phyloP scores from a whole-genome alignment of 1,140 invertebrate genomes.

The Drosophila lacertosa region DNA sequence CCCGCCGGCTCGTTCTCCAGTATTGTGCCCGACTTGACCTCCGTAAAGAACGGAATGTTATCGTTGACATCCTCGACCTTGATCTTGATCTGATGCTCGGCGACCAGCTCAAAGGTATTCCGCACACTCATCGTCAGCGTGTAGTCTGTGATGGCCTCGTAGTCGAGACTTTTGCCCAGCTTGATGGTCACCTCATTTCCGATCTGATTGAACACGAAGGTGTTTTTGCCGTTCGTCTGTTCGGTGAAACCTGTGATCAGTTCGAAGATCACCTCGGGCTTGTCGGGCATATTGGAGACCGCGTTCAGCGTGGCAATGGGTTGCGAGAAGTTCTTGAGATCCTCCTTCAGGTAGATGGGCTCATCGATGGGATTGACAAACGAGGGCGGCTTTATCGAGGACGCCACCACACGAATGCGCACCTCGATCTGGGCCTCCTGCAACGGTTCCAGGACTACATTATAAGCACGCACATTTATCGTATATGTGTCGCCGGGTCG shows the following conservation, averaged over 20 bases:
- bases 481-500: constrained; percentile 88
- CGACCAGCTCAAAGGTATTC: constrained; percentile 92
- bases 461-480: constrained; percentile 90
- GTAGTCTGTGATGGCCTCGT: constrained; percentile 92
- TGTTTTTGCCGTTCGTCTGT: constrained; percentile 92
- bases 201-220: constrained; percentile 89
- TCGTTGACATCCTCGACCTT: constrained; percentile 94
- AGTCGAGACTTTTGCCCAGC: constrained; percentile 90
- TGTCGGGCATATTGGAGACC: constrained; percentile 89
- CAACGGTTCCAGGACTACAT: constrained; percentile 87
- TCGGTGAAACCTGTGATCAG: constrained; percentile 92
- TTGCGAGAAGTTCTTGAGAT: constrained; percentile 88
- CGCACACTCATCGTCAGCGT: constrained; percentile 91
- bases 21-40: constrained; percentile 91
- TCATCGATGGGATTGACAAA: constrained; percentile 87
- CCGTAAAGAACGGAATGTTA: constrained; percentile 92
- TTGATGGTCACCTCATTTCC: constrained; percentile 89
- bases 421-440: constrained; percentile 89
- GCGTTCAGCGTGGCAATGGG: constrained; percentile 89
- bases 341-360: constrained; percentile 89
- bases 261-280: constrained; percentile 90
- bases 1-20: constrained; percentile 92
- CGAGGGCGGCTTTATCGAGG: constrained; percentile 93
- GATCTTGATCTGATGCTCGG: constrained; percentile 91
- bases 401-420: constrained; percentile 93